A percentile compares a stretch with the other conserved stretches of the same genome.
Evolutionary conservation across 1,140 invertebrate species (phyloP).

Genomic region (Sitodiplosis mosellana): DNA sequence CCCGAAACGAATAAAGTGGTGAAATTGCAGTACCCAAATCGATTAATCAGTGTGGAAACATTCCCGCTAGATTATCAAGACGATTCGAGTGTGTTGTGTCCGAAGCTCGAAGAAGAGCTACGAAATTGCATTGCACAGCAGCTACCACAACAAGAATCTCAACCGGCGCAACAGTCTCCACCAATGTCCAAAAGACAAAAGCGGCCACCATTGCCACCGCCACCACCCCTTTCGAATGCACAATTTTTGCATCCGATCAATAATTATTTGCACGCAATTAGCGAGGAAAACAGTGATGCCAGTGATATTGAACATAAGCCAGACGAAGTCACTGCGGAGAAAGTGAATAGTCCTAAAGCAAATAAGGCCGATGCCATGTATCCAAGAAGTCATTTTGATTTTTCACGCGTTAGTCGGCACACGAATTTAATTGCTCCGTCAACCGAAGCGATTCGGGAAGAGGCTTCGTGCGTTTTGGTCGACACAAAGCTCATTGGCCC

Average conservation of each 20-base stretch:
- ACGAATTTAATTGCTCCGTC: not conserved
- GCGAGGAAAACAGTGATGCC: conserved; percentile 37
- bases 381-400: conserved; percentile 19
- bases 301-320: conserved; percentile 19
- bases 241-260: conserved; percentile 33
- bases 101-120: not conserved
- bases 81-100: not conserved
- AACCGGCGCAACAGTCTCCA: too few species aligned
- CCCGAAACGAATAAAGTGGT: conserved; percentile 15
- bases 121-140: not conserved
- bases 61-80: not conserved
- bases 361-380: conserved; percentile 14
- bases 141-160: not conserved
- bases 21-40: conserved; percentile 4
- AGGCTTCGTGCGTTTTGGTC: conserved; percentile 14
- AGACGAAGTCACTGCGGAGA: conserved; percentile 1
- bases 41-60: conserved; percentile 1
- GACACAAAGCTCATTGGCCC: conserved; percentile 18
- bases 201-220: conserved; percentile 21
- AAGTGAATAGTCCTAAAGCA: not conserved
- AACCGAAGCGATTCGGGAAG: conserved; percentile 11
- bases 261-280: conserved; percentile 38
- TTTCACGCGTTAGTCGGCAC: conserved; percentile 9
- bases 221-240: conserved; percentile 29
- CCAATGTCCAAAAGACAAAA: not conserved